Evolutionary conservation across 2,113 vertebrate genomes (phyloP).

Genomic region (Dasyprocta punctata): DNA sequence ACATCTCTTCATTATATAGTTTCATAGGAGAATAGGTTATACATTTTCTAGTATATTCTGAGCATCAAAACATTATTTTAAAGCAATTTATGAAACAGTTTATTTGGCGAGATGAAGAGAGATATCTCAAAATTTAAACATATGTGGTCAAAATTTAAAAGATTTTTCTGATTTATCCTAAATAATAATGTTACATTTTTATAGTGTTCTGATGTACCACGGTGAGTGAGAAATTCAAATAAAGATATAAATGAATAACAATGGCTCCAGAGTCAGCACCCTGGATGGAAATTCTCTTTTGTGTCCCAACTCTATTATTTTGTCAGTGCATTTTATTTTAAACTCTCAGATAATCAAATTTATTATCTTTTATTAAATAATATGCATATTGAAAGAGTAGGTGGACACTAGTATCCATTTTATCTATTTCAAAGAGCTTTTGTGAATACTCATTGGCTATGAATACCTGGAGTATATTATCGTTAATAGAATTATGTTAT

Average conservation of each 20-base stretch:
- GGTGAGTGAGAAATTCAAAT: background rate
- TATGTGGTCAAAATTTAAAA: background rate
- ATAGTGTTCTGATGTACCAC: background rate
- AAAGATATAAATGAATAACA: background rate
- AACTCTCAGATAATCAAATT: background rate
- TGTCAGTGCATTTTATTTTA: slow-evolving; percentile 27
- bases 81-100: background rate
- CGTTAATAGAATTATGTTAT: background rate
- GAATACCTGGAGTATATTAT: slow-evolving; percentile 11
- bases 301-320: background rate
- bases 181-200: background rate
- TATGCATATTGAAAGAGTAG: background rate
- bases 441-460: background rate
- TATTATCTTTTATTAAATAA: slow-evolving; percentile 7
- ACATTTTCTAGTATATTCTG: background rate
- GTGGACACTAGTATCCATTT: background rate
- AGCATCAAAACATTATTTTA: background rate
- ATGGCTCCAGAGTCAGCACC: background rate
- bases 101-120: background rate
- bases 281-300: slow-evolving; percentile 8
- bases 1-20: background rate
- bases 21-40: background rate
- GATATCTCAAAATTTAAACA: background rate
- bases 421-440: slow-evolving; percentile 8
- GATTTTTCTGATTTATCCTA: background rate